phyloP scores from a whole-genome alignment of 2,888 invertebrate genomes.

The Choristoneura rosaceana region DNA sequence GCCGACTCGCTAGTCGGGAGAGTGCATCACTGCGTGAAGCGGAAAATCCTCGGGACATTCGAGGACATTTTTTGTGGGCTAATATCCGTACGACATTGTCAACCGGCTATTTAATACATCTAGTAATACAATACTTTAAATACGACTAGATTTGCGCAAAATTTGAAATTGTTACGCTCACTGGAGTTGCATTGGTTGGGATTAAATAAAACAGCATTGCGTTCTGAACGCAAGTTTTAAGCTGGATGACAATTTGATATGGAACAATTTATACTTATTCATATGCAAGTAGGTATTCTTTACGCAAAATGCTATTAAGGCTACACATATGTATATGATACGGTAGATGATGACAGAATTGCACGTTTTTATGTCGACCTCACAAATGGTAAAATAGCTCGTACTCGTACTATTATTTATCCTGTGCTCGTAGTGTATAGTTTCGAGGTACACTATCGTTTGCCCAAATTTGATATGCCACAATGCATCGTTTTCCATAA shows the following conservation, averaged over 20 bases:
- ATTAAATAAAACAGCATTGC: conserved; percentile 63
- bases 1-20: conserved; percentile 77
- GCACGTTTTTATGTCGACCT: no score
- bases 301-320: no score
- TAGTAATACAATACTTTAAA: conserved; percentile 84
- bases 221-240: conserved; percentile 22
- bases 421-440: no score
- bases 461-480: no score
- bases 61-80: conserved; percentile 85
- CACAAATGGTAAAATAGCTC: no score
- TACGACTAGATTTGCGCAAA: conserved; percentile 85
- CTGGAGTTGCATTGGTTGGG: conserved; percentile 76
- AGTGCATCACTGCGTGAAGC: conserved; percentile 84
- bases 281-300: no score
- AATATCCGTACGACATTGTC: conserved; percentile 85
- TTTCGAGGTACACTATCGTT: no score
- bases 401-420: no score
- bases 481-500: no score
- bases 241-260: conserved; percentile 2
- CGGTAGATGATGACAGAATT: no score
- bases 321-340: no score
- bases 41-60: conserved; percentile 85
- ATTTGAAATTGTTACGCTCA: conserved; percentile 81
- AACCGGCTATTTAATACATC: conserved; percentile 84
- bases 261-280: background rate